A percentile compares a stretch with the other conserved stretches of the same genome.
Conservation (phyloP, 2,113 vertebrate genomes). For the Nettapus auritus region DNA sequence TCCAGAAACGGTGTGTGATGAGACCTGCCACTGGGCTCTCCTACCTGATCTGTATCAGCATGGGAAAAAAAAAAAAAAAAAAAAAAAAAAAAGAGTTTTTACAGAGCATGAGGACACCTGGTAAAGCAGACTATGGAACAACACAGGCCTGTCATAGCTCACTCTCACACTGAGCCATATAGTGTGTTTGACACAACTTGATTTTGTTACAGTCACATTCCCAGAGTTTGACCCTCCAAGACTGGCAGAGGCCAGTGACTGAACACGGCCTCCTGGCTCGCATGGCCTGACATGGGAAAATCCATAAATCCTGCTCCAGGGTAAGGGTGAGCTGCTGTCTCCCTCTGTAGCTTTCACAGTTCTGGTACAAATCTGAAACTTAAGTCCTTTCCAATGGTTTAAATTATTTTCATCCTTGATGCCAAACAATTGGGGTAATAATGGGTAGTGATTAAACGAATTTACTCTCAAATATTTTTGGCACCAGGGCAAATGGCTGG, state of each 20-base stretch:
- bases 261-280: neutral
- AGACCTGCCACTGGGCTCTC: neutral
- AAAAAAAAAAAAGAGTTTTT: neutral
- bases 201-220: neutral
- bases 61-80: neutral
- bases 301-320: neutral
- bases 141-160: fast-evolving
- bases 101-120: neutral
- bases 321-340: neutral
- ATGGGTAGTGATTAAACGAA: neutral
- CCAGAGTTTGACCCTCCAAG: neutral
- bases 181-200: neutral
- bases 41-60: neutral
- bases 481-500: neutral
- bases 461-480: neutral
- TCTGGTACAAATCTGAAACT: neutral
- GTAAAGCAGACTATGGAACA: neutral
- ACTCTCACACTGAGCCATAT: neutral
- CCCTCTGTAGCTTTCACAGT: neutral
- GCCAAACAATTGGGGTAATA: neutral
- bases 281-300: neutral
- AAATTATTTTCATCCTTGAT: neutral
- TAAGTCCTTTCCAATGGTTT: neutral
- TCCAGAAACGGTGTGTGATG: too few species aligned
- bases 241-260: neutral